Base-by-base conservation (phyloP, 2,888 invertebrate genomes). In the Bhutanitis thaidina region DNA sequence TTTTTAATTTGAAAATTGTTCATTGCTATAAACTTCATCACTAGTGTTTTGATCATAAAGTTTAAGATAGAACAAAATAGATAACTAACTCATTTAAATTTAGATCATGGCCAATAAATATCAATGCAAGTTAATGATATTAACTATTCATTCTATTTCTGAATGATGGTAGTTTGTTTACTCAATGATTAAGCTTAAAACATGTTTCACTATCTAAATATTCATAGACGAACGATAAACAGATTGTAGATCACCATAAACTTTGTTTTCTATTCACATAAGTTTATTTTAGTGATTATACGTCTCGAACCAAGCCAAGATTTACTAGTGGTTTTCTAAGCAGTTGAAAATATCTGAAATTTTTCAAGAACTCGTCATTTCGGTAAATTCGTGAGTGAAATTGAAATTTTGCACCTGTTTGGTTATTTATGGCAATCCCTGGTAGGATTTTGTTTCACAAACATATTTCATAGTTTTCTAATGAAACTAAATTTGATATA, bases 231-330 rank as follows among this genome's bases (percentile, higher is more conserved):
- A 10, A 12, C n/a, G 32, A 25, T 48, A 48, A 48, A 48, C 48
- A 36, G 35, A 41, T 41, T 41, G 29, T 36, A 12, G 41, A 48
- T 29, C n/a, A 41, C 27, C 27, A 27, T 27, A 27, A 27, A 40
- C 35, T 35, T 41, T 41, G 15, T 35, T 35, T 8, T 41, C 34
- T 41, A 40, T 41, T 35, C 34, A 27, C 15, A 29, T 41, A 15
- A 3, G 40, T 48, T 27, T 41, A 48, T 40, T 41, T 40, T 40
- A 40, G 48, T 15, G 36, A 29, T 44, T 14, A 44, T 37, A 29
- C 27, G 15, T 15, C 36, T 29, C 36, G 12, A 34, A n/a, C 35
- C 16, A 41, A 41, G 29, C 29, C 7, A 12, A 20, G 12, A 32
- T 32, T 32, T 32, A 32, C 7, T 32, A n/a, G 3, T 32, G 10